Percentiles rank a stretch among this genome's conserved stretches.
phyloP scores from a whole-genome alignment of 2,888 invertebrate genomes.

The Nemotelus nigrinus region DNA sequence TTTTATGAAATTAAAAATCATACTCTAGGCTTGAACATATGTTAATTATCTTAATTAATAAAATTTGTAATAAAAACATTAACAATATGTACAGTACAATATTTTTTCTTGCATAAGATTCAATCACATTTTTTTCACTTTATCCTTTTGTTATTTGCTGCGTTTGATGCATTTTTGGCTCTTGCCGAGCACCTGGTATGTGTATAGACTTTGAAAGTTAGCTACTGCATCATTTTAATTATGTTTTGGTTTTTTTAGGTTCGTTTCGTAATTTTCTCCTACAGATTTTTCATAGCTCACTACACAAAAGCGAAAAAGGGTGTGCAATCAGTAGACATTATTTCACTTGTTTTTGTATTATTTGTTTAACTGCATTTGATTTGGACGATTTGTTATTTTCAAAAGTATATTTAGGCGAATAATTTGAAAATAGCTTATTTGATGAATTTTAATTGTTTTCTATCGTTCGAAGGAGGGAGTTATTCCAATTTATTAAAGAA shows the following conservation, averaged over 20 bases:
- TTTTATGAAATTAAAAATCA: too few species aligned
- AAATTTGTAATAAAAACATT: conserved; percentile 35
- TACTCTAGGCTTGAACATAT: too few species aligned
- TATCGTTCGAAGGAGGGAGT: not conserved
- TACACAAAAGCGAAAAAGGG: conserved; percentile 36
- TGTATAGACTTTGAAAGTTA: conserved; percentile 20
- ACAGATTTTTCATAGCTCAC: conserved; percentile 8
- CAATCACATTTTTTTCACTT: conserved; percentile 32
- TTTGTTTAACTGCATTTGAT: not conserved
- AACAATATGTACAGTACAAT: conserved; percentile 33
- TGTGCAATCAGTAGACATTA: not conserved
- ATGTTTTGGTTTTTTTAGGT: conserved; percentile 4
- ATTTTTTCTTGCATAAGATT: conserved; percentile 28
- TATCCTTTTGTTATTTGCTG: conserved; percentile 1
- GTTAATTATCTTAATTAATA: conserved; percentile 10
- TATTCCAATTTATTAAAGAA: too few species aligned
- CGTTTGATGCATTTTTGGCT: not conserved
- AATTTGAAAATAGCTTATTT: conserved; percentile 21
- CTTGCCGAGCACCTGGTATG: conserved; percentile 2
- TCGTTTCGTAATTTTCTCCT: not conserved
- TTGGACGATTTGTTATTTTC: not conserved
- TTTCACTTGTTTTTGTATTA: not conserved
- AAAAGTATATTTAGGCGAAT: conserved; percentile 26
- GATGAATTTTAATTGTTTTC: conserved; percentile 6
- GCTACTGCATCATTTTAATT: conserved; percentile 20